phyloP scores from a whole-genome alignment of 1,140 invertebrate species.

The Tetragnatha versicolor region DNA sequence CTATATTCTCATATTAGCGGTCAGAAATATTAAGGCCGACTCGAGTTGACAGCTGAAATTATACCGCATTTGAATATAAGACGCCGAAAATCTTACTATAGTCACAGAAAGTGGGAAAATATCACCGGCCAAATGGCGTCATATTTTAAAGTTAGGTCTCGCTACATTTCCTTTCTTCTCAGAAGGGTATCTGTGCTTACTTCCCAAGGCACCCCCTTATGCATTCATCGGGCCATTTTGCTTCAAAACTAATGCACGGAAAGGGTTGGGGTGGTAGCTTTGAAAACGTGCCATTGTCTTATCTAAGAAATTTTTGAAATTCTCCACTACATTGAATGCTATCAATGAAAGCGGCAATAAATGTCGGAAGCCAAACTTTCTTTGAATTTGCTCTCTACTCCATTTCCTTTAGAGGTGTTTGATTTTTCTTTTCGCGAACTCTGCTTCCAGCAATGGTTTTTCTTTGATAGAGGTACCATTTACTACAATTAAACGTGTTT shows the following conservation, averaged over 20 bases:
- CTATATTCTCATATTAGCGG: too few species aligned
- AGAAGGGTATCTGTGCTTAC: slow-evolving; percentile 15
- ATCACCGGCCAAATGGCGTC: slow-evolving; percentile 15
- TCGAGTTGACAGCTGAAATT: slow-evolving; percentile 11
- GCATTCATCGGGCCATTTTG: slow-evolving; percentile 28
- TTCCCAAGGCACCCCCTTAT: slow-evolving; percentile 14
- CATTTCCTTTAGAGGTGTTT: too few species aligned
- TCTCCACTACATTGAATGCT: slow-evolving; percentile 3
- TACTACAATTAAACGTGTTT: too few species aligned
- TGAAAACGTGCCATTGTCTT: slow-evolving; percentile 27
- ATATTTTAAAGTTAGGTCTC: slow-evolving; percentile 27
- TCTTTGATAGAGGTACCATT: too few species aligned
- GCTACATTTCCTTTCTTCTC: slow-evolving; percentile 17
- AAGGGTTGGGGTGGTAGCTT: slow-evolving; percentile 3
- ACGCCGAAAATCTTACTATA: background rate
- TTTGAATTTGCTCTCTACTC: slow-evolving; percentile 1
- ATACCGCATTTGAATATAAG: slow-evolving; percentile 7
- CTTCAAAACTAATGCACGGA: slow-evolving; percentile 22
- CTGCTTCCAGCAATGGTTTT: too few species aligned
- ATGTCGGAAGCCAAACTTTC: slow-evolving; percentile 8
- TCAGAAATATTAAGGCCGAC: slow-evolving; percentile 15
- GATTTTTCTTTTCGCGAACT: too few species aligned
- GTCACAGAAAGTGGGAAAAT: slow-evolving; percentile 7
- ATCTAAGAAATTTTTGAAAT: background rate
- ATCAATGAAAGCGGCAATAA: slow-evolving; percentile 19